Evolutionary conservation across 1,140 invertebrate species (phyloP).

Genomic region (Drosophila teissieri): DNA sequence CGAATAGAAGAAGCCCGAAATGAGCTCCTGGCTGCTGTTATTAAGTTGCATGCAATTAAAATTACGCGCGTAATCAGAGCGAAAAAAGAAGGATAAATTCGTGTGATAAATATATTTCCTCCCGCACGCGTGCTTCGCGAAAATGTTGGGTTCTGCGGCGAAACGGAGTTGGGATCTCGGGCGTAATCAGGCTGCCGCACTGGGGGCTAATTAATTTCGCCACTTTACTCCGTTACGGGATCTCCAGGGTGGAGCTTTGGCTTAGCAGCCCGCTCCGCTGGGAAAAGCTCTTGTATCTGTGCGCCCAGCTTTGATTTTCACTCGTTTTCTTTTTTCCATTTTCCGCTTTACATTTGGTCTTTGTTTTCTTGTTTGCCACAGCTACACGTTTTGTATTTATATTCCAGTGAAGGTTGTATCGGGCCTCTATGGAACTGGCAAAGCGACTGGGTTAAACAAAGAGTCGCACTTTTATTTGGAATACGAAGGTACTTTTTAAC

Average conservation of each 20-base stretch:
- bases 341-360: slow-evolving; percentile 37
- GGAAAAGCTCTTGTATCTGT: slow-evolving; percentile 31
- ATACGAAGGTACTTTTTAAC: background rate
- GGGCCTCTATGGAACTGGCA: slow-evolving; percentile 6
- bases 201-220: slow-evolving; percentile 82
- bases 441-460: background rate
- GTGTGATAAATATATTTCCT: slow-evolving; percentile 75
- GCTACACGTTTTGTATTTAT: slow-evolving; percentile 38
- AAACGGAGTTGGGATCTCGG: slow-evolving; percentile 49
- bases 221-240: slow-evolving; percentile 71
- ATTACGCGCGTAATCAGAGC: slow-evolving; percentile 82
- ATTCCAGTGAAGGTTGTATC: slow-evolving; percentile 6
- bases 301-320: slow-evolving; percentile 45
- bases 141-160: background rate
- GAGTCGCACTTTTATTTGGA: background rate
- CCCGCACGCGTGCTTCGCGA: slow-evolving; percentile 36
- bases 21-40: slow-evolving; percentile 54
- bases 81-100: slow-evolving; percentile 79
- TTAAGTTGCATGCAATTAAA: slow-evolving; percentile 82
- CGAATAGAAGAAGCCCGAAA: slow-evolving; percentile 14
- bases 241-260: slow-evolving; percentile 64
- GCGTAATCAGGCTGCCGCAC: slow-evolving; percentile 79
- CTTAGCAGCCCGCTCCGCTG: slow-evolving; percentile 15
- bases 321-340: slow-evolving; percentile 19
- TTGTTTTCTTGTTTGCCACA: slow-evolving; percentile 47